Conservation (phyloP, 2,888 invertebrate genomes). For the Dryomyza anilis region DNA sequence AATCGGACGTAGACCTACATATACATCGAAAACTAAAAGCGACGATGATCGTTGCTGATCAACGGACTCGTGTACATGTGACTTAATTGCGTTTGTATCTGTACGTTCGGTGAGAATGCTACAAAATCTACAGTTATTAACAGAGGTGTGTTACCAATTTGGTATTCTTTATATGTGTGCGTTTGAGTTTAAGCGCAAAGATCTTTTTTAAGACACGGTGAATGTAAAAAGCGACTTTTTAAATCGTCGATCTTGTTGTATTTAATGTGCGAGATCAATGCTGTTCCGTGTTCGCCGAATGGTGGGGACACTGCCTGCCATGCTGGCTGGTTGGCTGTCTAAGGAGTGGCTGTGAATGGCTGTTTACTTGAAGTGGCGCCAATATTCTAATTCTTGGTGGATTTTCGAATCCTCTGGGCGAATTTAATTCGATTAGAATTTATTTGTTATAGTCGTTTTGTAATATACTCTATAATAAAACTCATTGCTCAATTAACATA, state of each 20-base stretch:
- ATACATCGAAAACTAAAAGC: constrained; percentile 41
- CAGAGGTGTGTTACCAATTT: constrained; percentile 15
- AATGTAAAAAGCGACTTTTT: no score
- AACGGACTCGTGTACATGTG: neutral
- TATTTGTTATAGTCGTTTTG: no score
- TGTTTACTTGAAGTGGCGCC: no score
- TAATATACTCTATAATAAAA: no score
- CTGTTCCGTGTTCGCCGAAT: neutral
- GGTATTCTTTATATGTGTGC: constrained; percentile 1
- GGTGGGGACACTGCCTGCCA: no score
- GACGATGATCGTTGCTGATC: neutral
- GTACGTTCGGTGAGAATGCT: constrained; percentile 30
- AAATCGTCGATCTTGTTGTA: neutral
- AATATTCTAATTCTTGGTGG: no score
- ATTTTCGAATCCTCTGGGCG: neutral
- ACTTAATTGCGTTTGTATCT: neutral
- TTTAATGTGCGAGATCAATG: neutral
- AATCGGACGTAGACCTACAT: constrained; percentile 62
- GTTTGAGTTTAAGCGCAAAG: neutral
- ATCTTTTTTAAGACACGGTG: no score
- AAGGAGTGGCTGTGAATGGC: neutral
- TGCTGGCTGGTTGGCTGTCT: neutral
- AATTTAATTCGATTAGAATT: neutral
- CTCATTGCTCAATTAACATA: no score
- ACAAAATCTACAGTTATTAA: constrained; percentile 39